Base-by-base conservation (phyloP, 1,140 invertebrate species). In the Dendroctonus ponderosae region DNA sequence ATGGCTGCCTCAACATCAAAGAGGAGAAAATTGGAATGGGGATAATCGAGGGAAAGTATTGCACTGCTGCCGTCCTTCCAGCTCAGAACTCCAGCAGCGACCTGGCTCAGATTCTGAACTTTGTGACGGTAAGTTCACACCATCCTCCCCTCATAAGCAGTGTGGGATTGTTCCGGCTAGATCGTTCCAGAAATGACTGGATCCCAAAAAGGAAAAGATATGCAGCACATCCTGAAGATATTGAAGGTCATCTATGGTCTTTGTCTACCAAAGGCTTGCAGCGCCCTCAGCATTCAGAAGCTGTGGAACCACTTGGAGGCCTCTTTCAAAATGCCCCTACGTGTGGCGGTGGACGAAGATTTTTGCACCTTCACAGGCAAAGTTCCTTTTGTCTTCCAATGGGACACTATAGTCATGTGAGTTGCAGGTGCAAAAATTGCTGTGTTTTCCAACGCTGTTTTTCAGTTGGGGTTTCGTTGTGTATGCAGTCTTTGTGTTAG, bases 1-100 rank as follows among this genome's bases (percentile, higher is more conserved):
- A 75, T 41, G 46, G 72, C 50, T 75, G 73, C 50, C 40, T 75
- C 8, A 53, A 40, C 4, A 66, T 73, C n/a, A 39, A 51, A 5
- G 56, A 49, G 44, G 44, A 53, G 14, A 63, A 63, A 48, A 26
- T n/a, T 5, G 50, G 61, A 9, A 50, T 54, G 9, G 53, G 59
- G 5, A 39, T 60, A 9, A 72, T 75, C 46, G 26, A 67, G 42
- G 73, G 73, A 8, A 68, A 73, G 54, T 75, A 75, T 41, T 75
- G 73, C 59, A 71, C 63, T 7, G 67, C 69, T 8, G n/a, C 62
- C 15, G 3, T 73, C n/a, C 52, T 37, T n/a, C 62, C 66, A 6
- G 66, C 48, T 14, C 52, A 59, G 48, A 48, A 61, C 56, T 26
- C 52, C n/a, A 39, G 53, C 5, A 43, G 12, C 4, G 50, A 67